Base-by-base conservation (phyloP, 2,113 vertebrate species). In the Pelvicachromis taeniatus region DNA sequence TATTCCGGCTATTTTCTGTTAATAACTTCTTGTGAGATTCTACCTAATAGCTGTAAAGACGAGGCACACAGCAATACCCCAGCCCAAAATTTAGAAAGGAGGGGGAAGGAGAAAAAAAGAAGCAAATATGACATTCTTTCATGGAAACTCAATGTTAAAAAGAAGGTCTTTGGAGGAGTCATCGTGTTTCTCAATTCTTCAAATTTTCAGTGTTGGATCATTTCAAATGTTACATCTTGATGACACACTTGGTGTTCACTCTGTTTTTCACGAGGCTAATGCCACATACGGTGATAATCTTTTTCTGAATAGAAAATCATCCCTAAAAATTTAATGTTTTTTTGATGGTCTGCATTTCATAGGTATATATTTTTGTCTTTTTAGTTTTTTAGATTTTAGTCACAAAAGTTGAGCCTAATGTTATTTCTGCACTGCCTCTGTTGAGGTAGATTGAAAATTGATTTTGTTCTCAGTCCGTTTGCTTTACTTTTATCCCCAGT, bases 81-180 rank as follows among this genome's bases (percentile, higher is more conserved):
- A 61, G 65, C 78, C 85, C 75, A 78, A 90, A 58, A 14, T 65
- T 13, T 38, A 21, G 19, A 21, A 13, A 38, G 10, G 59, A 3
- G 9, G 6, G 17, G 0, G 9, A 0, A 9, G 13, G 4, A 3
- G 0, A 5, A 0, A 7, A 3, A 11, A 17, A 7, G 86, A 82
- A 88, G 78, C 63, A 58, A 91, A 88, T 83, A 87, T 83, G n/a
- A 83, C 21, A 85, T 85, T 81, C 29, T 77, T 78, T 89, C 56
- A 77, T 89, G 54, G 31, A 92, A 83, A 91, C 70, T 40, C 81
- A 3, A 50, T 5, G 6, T 40, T 81, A 65, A 80, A 65, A 93
- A 83, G 45, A 56, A 77, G 45, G 48, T 84, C 79, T 82, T 48
- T 21, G 5, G 45, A 83, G 82, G 83, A 87, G 78, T 78, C 56